These are phyloP conservation scores for Acrocephalus kingi DNA, from an alignment of 2,113 vertebrate genomes.

Conservation along the genomic window DNA sequence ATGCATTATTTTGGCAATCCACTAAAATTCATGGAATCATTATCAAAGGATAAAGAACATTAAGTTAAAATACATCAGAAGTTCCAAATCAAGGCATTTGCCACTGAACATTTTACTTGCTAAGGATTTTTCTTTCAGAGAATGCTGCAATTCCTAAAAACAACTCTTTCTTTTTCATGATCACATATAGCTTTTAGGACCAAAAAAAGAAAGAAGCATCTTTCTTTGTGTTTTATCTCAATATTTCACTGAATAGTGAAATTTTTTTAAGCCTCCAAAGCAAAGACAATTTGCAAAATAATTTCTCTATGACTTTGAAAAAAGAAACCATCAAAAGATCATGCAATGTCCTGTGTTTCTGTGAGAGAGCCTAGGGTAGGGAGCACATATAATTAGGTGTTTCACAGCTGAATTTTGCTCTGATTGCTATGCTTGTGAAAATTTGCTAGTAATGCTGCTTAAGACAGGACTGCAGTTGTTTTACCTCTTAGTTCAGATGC, in stretches of 20 bases:
- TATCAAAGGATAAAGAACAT: background rate
- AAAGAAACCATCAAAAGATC: background rate
- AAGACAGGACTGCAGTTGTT: background rate
- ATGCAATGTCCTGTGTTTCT: background rate
- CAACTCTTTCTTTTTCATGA: background rate
- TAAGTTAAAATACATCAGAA: background rate
- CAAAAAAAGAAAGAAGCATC: background rate
- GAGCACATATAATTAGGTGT: background rate
- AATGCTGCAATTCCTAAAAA: background rate
- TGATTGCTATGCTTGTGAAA: background rate
- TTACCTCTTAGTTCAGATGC: background rate
- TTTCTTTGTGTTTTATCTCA: background rate
- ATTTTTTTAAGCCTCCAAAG: background rate
- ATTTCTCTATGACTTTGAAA: background rate
- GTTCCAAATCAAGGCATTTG: background rate
- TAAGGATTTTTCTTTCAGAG: background rate
- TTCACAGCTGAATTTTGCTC: background rate
- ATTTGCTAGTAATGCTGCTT: background rate
- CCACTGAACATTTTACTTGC: background rate
- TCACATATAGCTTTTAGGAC: background rate
- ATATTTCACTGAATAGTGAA: background rate
- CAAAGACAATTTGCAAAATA: constrained; percentile 5
- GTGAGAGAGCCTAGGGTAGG: background rate
- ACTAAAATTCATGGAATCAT: background rate
- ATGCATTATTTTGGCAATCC: background rate